Percentiles rank a stretch among this genome's conserved stretches.
These are phyloP conservation scores for Lepetodrilus schrolli DNA, from an alignment of 2,888 invertebrate genomes.

Conservation along the genomic window DNA sequence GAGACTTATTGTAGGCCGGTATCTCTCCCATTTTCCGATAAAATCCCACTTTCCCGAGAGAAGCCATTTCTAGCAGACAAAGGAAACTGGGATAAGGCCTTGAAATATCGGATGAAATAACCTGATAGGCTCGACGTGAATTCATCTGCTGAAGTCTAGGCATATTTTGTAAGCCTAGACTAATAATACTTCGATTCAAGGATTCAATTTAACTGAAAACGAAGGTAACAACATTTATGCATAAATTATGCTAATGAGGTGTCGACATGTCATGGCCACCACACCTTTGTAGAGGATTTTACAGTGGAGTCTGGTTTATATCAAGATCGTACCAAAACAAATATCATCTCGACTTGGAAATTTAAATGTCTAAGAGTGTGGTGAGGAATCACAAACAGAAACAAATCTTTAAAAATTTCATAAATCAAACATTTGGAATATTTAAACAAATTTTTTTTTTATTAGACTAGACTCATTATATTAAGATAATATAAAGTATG, in stretches of 20 bases:
- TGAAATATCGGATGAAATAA: constrained; percentile 33
- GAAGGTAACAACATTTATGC: constrained; percentile 43
- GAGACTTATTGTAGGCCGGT: constrained; percentile 32
- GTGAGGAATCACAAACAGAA: too few species aligned
- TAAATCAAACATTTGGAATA: too few species aligned
- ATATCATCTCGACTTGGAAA: too few species aligned
- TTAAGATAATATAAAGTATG: too few species aligned
- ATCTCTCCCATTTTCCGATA: constrained; percentile 30
- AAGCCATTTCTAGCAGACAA: constrained; percentile 35
- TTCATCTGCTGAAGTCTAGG: constrained; percentile 38
- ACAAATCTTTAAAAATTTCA: too few species aligned
- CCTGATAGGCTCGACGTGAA: constrained; percentile 27
- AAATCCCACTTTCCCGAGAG: constrained; percentile 36
- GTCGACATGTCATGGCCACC: constrained; percentile 27
- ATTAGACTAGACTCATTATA: too few species aligned
- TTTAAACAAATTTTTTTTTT: too few species aligned
- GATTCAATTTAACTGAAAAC: constrained; percentile 38
- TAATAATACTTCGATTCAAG: constrained; percentile 32
- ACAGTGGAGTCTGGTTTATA: background rate
- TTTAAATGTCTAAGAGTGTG: too few species aligned
- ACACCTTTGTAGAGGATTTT: background rate
- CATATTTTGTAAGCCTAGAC: constrained; percentile 31
- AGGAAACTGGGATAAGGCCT: constrained; percentile 34
- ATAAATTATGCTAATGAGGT: constrained; percentile 63
- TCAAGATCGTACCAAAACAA: too few species aligned